Evolutionary conservation across 2,113 vertebrate genomes (phyloP).

Genomic region (Cyprinodon tularosa): DNA sequence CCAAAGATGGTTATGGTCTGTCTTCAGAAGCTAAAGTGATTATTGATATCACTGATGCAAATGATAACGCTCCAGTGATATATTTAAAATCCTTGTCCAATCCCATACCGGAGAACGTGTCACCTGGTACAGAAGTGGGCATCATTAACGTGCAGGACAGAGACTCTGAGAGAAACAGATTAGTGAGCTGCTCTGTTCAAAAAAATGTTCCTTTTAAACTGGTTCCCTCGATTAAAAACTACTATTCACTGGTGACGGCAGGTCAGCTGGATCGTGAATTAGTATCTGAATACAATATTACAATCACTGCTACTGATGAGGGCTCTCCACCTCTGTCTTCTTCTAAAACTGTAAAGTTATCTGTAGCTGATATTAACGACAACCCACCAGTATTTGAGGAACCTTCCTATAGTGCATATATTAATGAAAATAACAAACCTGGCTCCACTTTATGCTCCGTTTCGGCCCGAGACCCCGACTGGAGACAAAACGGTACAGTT

Average conservation of each 20-base stretch:
- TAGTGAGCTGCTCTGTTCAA: background rate
- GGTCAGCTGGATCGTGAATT: background rate
- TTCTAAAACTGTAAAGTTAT: slow-evolving; percentile 69
- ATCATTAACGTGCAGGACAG: background rate
- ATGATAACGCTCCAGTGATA: slow-evolving; percentile 80
- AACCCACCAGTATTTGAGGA: slow-evolving; percentile 65
- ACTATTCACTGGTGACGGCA: background rate
- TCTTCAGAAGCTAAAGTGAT: slow-evolving; percentile 73
- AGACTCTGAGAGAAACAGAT: background rate
- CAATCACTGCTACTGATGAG: no score
- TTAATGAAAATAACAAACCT: no score
- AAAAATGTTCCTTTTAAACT: background rate
- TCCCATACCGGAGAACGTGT: background rate
- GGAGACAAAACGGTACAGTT: slow-evolving; percentile 53
- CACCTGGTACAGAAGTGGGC: background rate
- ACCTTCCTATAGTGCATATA: no score
- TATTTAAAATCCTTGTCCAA: slow-evolving; percentile 41
- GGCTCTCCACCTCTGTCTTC: slow-evolving; percentile 42
- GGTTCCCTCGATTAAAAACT: background rate
- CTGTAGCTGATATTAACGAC: slow-evolving; percentile 81
- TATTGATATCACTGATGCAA: slow-evolving; percentile 75
- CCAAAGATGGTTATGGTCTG: slow-evolving; percentile 72
- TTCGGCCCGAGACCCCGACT: no score
- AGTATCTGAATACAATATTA: no score
- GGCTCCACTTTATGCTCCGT: no score